Evolutionary conservation across 2,113 vertebrate genomes (phyloP), one percentile per base, ranked within the genome.

Genomic region (Oryzias melastigma): DNA sequence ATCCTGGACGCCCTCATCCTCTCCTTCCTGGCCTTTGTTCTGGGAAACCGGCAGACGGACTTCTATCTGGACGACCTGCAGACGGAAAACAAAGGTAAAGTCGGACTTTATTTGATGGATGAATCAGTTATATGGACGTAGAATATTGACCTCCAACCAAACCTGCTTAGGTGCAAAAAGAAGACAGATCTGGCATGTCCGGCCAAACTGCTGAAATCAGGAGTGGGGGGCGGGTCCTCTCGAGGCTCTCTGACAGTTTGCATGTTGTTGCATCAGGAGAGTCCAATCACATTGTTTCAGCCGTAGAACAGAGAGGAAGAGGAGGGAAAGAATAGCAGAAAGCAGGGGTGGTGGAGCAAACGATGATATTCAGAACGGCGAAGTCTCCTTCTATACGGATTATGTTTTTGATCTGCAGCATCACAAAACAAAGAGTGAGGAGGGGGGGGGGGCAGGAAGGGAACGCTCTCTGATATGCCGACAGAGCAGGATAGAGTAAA

Each of bases 1-100:
- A 96, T 98, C 85, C 87, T 98, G 89, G 95, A 98, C 69, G 95
- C 96, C 80, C 93, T 98, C 85, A 96, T 98, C 87, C 95, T 98
- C 85, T 97, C 96, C 4, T 98, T 97, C 84, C 91, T 98, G 86
- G 96, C 96, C 52, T 98, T 98, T 62, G 96, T 97, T 79, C 94
- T 98, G 87, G 96, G 96, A 65, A 98, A 98, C 92, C 92, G 95
- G 85, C 95, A 98, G 93, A 96, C 95, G 68, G 94, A 95, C 88
- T 93, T 97, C 90, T 94, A 96, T 90, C 93, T 95, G 46, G 96
- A 98, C 54, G 95, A 98, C 75, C 89, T 96, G 78, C 95, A 95
- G 90, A 92, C 94, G 84, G 95, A 98, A 91, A 96, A 92, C 92
- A 97, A 96, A 95, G 96, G 96, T 95, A 13, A 75, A 35, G 43